Conservation (phyloP, 2,113 vertebrate genomes). For the Telmatochromis bifrenatus region DNA sequence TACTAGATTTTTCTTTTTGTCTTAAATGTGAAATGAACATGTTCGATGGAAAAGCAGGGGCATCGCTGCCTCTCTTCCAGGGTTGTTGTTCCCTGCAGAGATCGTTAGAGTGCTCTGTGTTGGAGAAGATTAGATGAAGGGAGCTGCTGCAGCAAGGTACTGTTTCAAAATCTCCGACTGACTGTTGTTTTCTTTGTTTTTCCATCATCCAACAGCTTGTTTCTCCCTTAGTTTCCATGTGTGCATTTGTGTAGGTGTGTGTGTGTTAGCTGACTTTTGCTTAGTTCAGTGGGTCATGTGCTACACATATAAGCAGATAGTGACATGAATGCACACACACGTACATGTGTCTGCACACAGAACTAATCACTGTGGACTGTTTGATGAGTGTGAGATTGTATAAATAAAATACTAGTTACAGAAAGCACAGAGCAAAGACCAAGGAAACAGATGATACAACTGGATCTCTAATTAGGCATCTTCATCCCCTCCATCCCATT, state of each 20-base stretch:
- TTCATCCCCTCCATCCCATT: neutral
- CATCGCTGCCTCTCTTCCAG: no score
- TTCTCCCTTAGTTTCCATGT: neutral
- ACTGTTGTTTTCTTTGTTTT: neutral
- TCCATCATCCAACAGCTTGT: neutral
- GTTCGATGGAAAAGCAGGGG: neutral
- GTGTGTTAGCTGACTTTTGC: neutral
- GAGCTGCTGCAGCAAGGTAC: neutral
- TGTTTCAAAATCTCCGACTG: neutral
- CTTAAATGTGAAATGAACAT: neutral
- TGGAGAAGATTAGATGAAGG: neutral
- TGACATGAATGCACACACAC: neutral
- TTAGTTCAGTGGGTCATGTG: neutral
- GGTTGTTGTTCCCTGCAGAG: no score
- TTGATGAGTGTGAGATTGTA: neutral
- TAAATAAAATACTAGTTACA: no score
- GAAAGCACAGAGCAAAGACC: neutral
- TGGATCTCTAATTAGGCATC: neutral
- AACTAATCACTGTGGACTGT: neutral
- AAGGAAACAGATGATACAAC: neutral
- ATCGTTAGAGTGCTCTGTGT: neutral
- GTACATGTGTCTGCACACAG: accelerated
- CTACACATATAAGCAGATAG: neutral
- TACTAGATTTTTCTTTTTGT: neutral
- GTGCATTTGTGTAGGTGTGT: neutral